Conservation (phyloP, 1,140 invertebrate genomes). For the Drosophila bipectinata region DNA sequence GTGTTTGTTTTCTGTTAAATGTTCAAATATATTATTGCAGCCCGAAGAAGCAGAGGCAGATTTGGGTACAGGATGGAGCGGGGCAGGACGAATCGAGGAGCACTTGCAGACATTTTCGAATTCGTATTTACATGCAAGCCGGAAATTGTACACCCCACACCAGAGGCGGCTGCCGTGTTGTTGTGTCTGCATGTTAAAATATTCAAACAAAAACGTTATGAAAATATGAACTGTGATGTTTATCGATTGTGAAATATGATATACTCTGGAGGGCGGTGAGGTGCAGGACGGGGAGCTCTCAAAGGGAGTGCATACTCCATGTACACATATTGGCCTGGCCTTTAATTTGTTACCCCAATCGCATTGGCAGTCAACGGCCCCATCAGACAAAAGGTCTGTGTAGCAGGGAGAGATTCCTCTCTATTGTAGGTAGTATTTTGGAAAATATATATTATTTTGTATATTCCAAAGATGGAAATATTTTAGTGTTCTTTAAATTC, state of each 20-base stretch:
- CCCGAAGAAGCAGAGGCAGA: conserved; percentile 10
- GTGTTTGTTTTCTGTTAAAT: conserved; percentile 83
- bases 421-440: background rate
- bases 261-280: conserved; percentile 27
- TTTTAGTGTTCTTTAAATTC: background rate
- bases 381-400: conserved; percentile 36
- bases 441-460: background rate
- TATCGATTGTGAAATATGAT: conserved; percentile 84
- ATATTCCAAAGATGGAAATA: background rate
- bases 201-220: conserved; percentile 76
- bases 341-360: conserved; percentile 76
- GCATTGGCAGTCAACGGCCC: conserved; percentile 35
- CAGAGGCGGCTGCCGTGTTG: conserved; percentile 14
- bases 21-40: conserved; percentile 82
- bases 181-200: conserved; percentile 70
- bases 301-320: conserved; percentile 24
- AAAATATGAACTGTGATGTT: conserved; percentile 83
- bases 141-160: conserved; percentile 23
- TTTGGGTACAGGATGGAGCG: conserved; percentile 28
- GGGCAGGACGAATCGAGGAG: conserved; percentile 12
- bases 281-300: conserved; percentile 14
- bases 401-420: background rate
- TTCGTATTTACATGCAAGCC: conserved; percentile 58
- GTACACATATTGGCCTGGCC: conserved; percentile 48
- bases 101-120: conserved; percentile 63